Base-by-base conservation (phyloP, 92 coral and sea anemone species). In the Heliopora coerulea region DNA sequence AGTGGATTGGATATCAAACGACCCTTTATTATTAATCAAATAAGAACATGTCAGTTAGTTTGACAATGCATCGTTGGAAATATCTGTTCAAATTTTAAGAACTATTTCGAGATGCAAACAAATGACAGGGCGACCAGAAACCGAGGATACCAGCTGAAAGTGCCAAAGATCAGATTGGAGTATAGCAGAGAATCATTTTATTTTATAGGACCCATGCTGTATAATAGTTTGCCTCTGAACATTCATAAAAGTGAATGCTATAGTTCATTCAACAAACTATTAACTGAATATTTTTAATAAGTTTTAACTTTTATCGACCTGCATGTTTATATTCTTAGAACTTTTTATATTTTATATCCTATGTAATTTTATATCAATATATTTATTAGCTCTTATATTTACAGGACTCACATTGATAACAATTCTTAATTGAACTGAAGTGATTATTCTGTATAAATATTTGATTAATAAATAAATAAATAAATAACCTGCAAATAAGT, bases 161-260 rank as follows among this genome's bases (percentile, higher is more conserved):
- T 63, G 9, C 52, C 70, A 63, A 63, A 63, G 35, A 63, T 63
- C 28, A 8, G 70, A n/a, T 63, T 63, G 15, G 49, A 63, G 35
- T 34, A 63, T 24, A 33, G 70, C 21, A 63, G 70, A 63, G 24
- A 23, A 63, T 34, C 70, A 1, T 63, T 63, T 24, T 63, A 63
- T 15, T 32, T 32, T 28, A 63, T 63, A 49, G 49, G 70, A 21
- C 48, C 70, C 18, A 63, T 32, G 41, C 48, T 60, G 3, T 60
- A 60, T 60, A 60, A 1, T 8, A 13, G 17, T 0, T 31, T 60
- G 40, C 66, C 35, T 60, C n/a, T 60, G 32, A 5, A 60, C 37
- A 60, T 31, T 25, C 66, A 15, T 21, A 60, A 60, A 60, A 25
- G 37, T 8, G 66, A 31, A 8, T 1, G 23, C 23, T 19, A 23